These are phyloP conservation scores for Cyclargus thomasi DNA, from an alignment of 1,140 invertebrate genomes.

Conservation along the genomic window DNA sequence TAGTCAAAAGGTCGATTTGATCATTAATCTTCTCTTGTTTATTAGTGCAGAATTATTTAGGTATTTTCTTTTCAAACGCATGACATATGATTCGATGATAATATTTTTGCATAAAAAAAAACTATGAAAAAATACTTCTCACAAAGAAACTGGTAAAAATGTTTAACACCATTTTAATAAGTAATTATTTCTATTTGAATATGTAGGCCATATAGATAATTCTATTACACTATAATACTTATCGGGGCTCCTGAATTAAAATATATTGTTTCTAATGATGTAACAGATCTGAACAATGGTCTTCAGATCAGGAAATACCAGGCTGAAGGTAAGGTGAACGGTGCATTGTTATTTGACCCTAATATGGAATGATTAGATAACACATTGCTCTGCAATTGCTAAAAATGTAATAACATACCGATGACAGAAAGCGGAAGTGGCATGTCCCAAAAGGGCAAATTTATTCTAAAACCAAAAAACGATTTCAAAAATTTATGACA, in stretches of 20 bases:
- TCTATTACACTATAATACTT: neutral
- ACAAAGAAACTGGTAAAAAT: neutral
- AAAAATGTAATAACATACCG: too few species aligned
- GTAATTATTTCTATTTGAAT: neutral
- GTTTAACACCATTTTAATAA: neutral
- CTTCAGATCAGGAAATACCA: conserved; percentile 1
- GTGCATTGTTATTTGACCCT: conserved; percentile 7
- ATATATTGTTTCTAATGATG: conserved; percentile 2
- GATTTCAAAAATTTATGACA: too few species aligned
- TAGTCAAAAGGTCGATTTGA: too few species aligned
- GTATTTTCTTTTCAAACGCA: too few species aligned
- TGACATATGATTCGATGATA: too few species aligned
- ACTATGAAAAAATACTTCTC: neutral
- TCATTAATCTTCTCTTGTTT: too few species aligned
- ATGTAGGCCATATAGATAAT: neutral
- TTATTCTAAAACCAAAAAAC: too few species aligned
- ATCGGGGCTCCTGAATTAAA: neutral
- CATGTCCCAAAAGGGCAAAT: too few species aligned
- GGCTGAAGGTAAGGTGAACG: neutral
- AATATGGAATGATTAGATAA: conserved; percentile 6
- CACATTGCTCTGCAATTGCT: neutral
- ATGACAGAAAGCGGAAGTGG: too few species aligned
- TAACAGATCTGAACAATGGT: conserved; percentile 12
- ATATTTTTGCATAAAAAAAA: too few species aligned
- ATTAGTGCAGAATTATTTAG: too few species aligned